Base-by-base conservation (phyloP, 1,140 invertebrate genomes). In the Colletes gigas region DNA sequence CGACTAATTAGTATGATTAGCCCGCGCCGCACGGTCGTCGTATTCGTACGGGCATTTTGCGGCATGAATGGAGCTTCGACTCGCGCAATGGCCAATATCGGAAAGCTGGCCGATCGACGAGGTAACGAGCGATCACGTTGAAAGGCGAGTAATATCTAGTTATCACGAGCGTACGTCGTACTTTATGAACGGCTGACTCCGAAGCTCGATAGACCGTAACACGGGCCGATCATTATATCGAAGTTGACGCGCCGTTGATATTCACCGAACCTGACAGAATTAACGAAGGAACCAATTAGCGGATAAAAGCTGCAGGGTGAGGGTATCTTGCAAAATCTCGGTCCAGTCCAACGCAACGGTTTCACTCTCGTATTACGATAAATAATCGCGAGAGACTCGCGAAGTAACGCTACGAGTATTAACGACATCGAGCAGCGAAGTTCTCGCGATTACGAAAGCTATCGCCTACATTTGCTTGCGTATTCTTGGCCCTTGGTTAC, bases 71-170 rank as follows among this genome's bases (percentile, higher is more conserved):
- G 77, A 79, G 30, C 52, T 57, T 41, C 52, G 77, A 0, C 59
- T 47, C 50, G 41, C 17, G 44, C 54, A 39, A 30, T 54, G 50
- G 60, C 69, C 73, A 79, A 73, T 79, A 63, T 71, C 70, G 54
- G 77, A 79, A 79, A 79, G 50, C 70, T 65, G 69, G 39, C n/a
- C 60, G 70, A 79, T 79, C 60, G 60, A 10, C 69, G n/a, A 41
- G 60, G 60, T 66, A 79, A 79, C 77, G 70, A 73, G 39, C 77
- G 77, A 79, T 79, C 77, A 65, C 60, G 77, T 79, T 73, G 77
- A 79, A 79, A 79, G 77, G 59, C 65, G 77, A 79, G 70, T 79
- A 79, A 79, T 79, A 79, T 79, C 77, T 79, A 79, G 77, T 79
- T 79, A 79, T 69, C 77, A 50, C 52, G 68, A 66, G 39, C 52